Conservation (phyloP, 2,113 vertebrate species). For the Alouatta palliata region DNA sequence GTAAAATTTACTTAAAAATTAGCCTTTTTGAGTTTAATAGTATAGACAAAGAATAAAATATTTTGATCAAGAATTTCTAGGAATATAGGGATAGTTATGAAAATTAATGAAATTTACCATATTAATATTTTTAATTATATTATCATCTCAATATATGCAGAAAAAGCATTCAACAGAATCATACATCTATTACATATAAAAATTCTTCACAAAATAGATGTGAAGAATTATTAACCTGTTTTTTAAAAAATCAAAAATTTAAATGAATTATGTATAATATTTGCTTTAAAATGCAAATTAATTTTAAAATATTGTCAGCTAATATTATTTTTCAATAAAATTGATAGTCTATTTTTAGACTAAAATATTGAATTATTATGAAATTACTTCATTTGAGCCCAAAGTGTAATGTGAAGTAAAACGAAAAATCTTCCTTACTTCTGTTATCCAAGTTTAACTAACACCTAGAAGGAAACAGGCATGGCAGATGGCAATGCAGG, state of each 20-base stretch:
- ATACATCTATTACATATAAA: not conserved
- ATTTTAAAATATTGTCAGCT: not conserved
- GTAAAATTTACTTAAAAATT: not conserved
- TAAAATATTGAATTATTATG: not conserved
- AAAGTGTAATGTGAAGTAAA: not conserved
- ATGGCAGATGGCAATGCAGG: not conserved
- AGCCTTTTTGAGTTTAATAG: not conserved
- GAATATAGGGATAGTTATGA: not conserved
- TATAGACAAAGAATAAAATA: not conserved
- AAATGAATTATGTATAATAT: not conserved
- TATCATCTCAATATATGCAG: no score
- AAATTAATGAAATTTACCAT: not conserved
- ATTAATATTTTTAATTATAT: not conserved
- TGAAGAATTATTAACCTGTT: not conserved
- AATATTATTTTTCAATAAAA: conserved; percentile 16
- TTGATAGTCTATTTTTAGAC: not conserved
- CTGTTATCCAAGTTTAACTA: not conserved
- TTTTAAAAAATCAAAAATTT: not conserved
- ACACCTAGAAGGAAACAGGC: not conserved
- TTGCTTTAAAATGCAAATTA: not conserved
- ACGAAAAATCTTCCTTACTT: not conserved
- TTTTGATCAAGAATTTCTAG: not conserved
- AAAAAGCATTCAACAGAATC: not conserved
- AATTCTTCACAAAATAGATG: not conserved
- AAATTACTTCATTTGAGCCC: not conserved